Evolutionary conservation across 1,140 invertebrate genomes (phyloP), one percentile per base, ranked within the genome.

Genomic region (Rhynchophorus ferrugineus): DNA sequence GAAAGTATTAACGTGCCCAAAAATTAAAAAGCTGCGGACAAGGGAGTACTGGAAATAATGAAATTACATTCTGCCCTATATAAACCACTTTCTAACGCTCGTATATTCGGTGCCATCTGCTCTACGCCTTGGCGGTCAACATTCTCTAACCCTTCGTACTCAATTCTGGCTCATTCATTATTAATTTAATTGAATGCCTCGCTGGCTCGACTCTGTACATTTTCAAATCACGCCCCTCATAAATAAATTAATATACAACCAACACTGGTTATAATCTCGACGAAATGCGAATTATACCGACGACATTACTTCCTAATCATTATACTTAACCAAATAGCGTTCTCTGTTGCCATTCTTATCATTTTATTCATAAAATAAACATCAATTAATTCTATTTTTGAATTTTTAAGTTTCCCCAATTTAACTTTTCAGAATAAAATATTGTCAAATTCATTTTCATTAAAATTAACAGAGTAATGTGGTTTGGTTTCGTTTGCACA

Each of bases 211-310:
- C 13, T 14, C 37, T 38, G 37, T 38, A 38, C 5, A 38, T 38
- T 38, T 38, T 38, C 37, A 38, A 38, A 38, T 38, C 37, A 38
- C 37, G 37, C 37, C 37, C 13, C 5, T 13, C 37, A 38, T 38
- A 38, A 38, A 38, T 38, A 38, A 38, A 38, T 38, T 38, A 38
- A 38, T 38, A 38, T 19, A 38, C 37, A 19, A 38, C 13, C n/a
- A 13, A 13, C 37, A 38, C 13, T 19, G 5, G 37, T 7, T 13
- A 13, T 38, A 38, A 38, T 38, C 37, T 38, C 37, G 37, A 3
- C n/a, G 13, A 38, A 14, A 19, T 38, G 37, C 13, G 13, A 13
- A 19, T 5, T 38, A 6, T 38, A 5, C 13, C 13, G 5, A 6
- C 5, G 37, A 38, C 13, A 38, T 38, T 38, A 14, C 37, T 14